A percentile compares a stretch with the other conserved stretches of the same genome.
phyloP scores from a whole-genome alignment of 1,140 invertebrate species.

The Drosophila sturtevanti region DNA sequence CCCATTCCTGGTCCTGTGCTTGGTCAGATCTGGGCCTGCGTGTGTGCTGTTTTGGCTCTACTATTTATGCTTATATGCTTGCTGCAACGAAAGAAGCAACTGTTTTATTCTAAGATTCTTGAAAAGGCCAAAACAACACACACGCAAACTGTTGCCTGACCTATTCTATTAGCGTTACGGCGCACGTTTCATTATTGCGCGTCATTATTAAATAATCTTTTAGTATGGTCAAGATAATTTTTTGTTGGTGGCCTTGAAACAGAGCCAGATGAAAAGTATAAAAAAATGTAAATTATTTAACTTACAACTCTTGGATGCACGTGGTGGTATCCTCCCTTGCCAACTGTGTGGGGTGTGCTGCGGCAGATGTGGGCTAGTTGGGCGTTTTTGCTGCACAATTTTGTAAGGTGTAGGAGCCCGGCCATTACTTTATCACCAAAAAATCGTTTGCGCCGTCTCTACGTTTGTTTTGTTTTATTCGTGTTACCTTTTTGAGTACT shows the following conservation, averaged over 20 bases:
- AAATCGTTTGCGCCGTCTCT: conserved; percentile 33
- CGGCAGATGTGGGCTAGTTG: conserved; percentile 38
- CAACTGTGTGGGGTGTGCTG: conserved; percentile 36
- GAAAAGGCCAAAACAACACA: conserved; percentile 74
- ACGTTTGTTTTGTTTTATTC: conserved; percentile 32
- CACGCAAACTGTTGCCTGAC: conserved; percentile 63
- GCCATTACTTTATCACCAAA: conserved; percentile 62
- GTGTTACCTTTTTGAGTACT: background rate
- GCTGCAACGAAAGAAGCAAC: conserved; percentile 80
- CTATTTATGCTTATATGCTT: conserved; percentile 44
- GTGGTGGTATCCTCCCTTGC: conserved; percentile 20
- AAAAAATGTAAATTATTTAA: conserved; percentile 10
- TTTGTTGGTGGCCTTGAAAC: conserved; percentile 61
- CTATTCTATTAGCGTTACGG: conserved; percentile 20
- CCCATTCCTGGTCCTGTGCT: conserved; percentile 57
- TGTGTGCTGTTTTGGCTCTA: conserved; percentile 71
- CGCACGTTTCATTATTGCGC: conserved; percentile 18
- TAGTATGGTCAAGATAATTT: conserved; percentile 41
- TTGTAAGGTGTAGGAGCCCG: conserved; percentile 64
- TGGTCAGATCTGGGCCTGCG: conserved; percentile 26
- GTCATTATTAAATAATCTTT: conserved; percentile 63
- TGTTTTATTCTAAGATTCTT: conserved; percentile 34
- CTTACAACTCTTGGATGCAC: conserved; percentile 62
- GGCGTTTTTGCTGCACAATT: conserved; percentile 66
- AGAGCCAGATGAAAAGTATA: background rate